These are phyloP conservation scores for Tylochromis polylepis DNA, from an alignment of 2,113 vertebrate species.

Conservation along the genomic window DNA sequence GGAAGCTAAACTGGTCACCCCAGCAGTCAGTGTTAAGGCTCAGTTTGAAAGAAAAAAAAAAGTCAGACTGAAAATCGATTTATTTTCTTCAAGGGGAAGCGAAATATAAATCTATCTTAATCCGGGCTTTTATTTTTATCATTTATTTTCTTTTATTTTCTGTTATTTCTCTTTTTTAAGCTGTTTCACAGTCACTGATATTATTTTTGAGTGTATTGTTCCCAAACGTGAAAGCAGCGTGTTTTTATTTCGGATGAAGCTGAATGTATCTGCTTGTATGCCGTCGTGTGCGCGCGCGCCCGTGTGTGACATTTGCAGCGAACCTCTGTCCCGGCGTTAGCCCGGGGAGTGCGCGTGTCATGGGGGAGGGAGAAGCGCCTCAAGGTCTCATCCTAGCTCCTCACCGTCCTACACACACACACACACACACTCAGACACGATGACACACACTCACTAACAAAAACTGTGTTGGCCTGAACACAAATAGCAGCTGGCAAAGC, in stretches of 20 bases:
- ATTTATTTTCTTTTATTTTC: background rate
- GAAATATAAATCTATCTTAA: background rate
- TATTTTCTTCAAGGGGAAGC: background rate
- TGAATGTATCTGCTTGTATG: background rate
- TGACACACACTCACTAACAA: slow-evolving; percentile 49
- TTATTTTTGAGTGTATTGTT: background rate
- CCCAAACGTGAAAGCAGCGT: background rate
- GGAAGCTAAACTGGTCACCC: slow-evolving; percentile 48
- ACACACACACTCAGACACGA: slow-evolving; percentile 13
- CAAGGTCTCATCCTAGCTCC: slow-evolving; percentile 40
- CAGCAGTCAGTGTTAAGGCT: slow-evolving; percentile 38
- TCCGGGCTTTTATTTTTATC: background rate
- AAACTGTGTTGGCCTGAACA: slow-evolving; percentile 32
- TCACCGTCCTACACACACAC: slow-evolving; percentile 3
- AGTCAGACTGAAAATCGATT: background rate
- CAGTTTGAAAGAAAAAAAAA: background rate
- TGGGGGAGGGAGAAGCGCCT: slow-evolving; percentile 55
- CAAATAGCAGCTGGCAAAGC: slow-evolving; percentile 64
- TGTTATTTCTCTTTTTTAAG: background rate
- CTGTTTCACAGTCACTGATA: background rate
- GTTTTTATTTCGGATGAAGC: background rate
- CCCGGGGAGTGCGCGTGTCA: slow-evolving; percentile 20
- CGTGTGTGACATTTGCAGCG: slow-evolving; percentile 55
- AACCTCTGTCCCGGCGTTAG: slow-evolving; percentile 32
- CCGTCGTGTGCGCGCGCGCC: background rate